Conservation (phyloP, 1,140 invertebrate genomes). For the Samia ricini region DNA sequence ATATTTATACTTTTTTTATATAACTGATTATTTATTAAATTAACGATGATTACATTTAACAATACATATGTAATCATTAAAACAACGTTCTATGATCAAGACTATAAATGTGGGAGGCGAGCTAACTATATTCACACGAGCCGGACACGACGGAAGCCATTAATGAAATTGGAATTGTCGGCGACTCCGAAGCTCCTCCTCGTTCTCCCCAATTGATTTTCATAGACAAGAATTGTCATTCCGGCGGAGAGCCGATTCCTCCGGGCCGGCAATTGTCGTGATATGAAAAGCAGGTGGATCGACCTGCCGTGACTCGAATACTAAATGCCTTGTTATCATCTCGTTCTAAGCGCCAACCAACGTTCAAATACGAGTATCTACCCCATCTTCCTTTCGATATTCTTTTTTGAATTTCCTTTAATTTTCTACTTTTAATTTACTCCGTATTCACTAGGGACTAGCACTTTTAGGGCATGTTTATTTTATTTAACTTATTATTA, state of each 20-base stretch:
- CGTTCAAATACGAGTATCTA: conserved; percentile 37
- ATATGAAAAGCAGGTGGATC: conserved; percentile 73
- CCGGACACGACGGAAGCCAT: conserved; percentile 41
- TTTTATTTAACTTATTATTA: too few relatives aligned
- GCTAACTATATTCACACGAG: conserved; percentile 1
- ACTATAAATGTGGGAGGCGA: neutral
- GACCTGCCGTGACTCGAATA: conserved; percentile 63
- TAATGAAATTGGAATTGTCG: conserved; percentile 58
- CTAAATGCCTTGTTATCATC: conserved; percentile 68
- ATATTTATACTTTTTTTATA: too few relatives aligned
- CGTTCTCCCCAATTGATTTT: conserved; percentile 62
- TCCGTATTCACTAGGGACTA: conserved; percentile 18
- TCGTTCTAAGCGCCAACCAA: conserved; percentile 51
- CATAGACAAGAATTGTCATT: conserved; percentile 64
- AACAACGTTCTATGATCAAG: neutral
- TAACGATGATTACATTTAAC: too few relatives aligned
- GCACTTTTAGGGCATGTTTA: too few relatives aligned
- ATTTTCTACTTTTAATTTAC: conserved; percentile 43
- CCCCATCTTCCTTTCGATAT: conserved; percentile 35
- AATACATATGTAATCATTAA: too few relatives aligned
- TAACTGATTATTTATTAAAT: too few relatives aligned
- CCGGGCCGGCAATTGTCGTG: conserved; percentile 64
- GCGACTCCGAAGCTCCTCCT: conserved; percentile 30
- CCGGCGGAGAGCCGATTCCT: conserved; percentile 52
- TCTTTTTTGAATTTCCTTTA: conserved; percentile 42